Base-by-base conservation (phyloP, 2,888 invertebrate genomes). In the Coleophora deauratella region DNA sequence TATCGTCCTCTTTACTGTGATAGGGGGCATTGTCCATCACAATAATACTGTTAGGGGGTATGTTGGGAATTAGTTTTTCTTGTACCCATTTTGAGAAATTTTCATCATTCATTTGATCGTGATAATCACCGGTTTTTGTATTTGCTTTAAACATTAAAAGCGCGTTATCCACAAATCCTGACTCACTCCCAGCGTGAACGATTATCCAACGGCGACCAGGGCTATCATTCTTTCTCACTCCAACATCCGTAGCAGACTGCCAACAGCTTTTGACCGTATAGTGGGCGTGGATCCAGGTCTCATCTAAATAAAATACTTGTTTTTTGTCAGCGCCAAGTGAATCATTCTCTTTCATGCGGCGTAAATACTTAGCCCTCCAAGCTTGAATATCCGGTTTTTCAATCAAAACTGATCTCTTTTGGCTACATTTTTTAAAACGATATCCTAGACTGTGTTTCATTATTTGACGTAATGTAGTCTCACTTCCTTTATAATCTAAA, bases 201-300 rank as follows among this genome's bases (percentile, higher is more conserved):
- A 51, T 47, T 14, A 49, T 49, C 12, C 10, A 15, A 43, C 40
- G 31, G 34, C 33, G 13, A 38, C 30, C 30, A 9, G 30, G 30
- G 9, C 9, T 30, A 9, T 44, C 44, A 34, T 47, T 45, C 41
- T 41, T 40, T 38, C n/a, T 42, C 15, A 47, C 37, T 11, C 45
- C 33, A 11, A 9, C 33, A 1, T 44, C 42, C 14, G 40, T 44
- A 8, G 13, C 33, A 31, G 27, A 38, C 40, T 49, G 51, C 49
- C 50, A 51, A 15, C 44, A 51, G 43, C 51, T 52, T 15, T 11
- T 37, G 10, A 52, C 47, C 10, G 47, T 44, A 27, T 50, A 50
- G 37, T 51, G 46, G 0, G 42, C 27, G 36, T 54, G 55, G 7
- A 54, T 51, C 49, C 50, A 49, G n/a, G 50, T 47, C 32, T 54